Evolutionary conservation across 2,797 vertebrate genomes (phyloP), one percentile per base, ranked within the genome.

Genomic region (Prionace glauca): DNA sequence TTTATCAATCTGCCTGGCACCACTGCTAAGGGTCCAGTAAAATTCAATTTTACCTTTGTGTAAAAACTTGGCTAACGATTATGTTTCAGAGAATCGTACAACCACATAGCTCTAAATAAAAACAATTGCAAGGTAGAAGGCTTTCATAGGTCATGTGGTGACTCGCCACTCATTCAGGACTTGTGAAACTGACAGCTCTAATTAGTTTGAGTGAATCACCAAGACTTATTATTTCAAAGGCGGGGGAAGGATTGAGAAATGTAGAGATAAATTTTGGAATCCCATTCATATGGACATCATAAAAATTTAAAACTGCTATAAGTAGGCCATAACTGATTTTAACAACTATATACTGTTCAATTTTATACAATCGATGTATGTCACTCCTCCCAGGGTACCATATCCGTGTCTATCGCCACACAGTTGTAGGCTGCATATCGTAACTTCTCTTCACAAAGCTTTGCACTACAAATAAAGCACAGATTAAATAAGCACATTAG

Each of bases 351-450:
- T 41, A 1, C 18, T 10, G 24, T 91, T 65, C 65, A 41, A 41
- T 92, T 92, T n/a, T 20, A 41, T 10, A 22, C n/a, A 67, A n/a
- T 24, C 18, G 62, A 95, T 95, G 96, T 18, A 22, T 56, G 41
- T 99, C 97, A 99, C 97, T 99, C 99, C 74, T 99, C 99, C 99
- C 99, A 99, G 0, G 99, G 99, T 96, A 98, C 99, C 99, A 99
- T 98, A 96, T 99, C 99, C 0, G 98, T 99, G 97, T 99, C 99
- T 20, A 99, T 99, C 96, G 99, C 99, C 96, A 99, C 99, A 2
- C 99, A 99, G 97, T 99, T 99, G 97, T 99, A 99, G 0, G 99
- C 99, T 0, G 99, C 99, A 1, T 99, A 99, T 72, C 99, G 99
- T 95, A 99, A 97, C 97, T 99, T 99, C 97, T 99, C 99, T 96